phyloP scores from a whole-genome alignment of 2,797 vertebrate species.

The Buphagus erythrorhynchus region DNA sequence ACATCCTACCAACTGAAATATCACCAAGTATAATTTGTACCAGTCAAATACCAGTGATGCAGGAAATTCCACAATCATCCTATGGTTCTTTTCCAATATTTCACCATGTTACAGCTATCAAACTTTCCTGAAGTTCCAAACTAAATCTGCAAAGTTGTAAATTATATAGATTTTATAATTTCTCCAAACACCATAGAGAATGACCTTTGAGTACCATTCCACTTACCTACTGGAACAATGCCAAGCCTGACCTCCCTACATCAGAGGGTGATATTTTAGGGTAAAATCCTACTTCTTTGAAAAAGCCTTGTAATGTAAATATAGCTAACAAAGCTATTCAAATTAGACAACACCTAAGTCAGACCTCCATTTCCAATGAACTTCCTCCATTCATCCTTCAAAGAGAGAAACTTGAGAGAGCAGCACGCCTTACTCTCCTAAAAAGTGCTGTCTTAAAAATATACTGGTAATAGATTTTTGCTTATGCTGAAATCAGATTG shows the following conservation, averaged over 20 bases:
- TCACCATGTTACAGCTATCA: neutral
- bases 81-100: neutral
- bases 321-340: neutral
- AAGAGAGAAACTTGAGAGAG: neutral
- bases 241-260: neutral
- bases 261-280: neutral
- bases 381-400: neutral
- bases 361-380: neutral
- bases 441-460: neutral
- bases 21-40: neutral
- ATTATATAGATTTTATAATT: neutral
- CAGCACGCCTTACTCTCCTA: neutral
- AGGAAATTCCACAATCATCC: neutral
- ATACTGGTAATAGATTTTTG: neutral
- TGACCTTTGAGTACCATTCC: neutral
- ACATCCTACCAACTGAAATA: neutral
- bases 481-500: neutral
- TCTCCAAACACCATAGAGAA: neutral
- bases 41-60: neutral
- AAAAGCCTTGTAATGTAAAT: neutral
- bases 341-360: neutral
- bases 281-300: neutral
- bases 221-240: neutral
- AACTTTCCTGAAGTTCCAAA: neutral
- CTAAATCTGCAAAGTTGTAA: neutral